phyloP scores from a whole-genome alignment of 2,888 invertebrate genomes.

The Timema podura region DNA sequence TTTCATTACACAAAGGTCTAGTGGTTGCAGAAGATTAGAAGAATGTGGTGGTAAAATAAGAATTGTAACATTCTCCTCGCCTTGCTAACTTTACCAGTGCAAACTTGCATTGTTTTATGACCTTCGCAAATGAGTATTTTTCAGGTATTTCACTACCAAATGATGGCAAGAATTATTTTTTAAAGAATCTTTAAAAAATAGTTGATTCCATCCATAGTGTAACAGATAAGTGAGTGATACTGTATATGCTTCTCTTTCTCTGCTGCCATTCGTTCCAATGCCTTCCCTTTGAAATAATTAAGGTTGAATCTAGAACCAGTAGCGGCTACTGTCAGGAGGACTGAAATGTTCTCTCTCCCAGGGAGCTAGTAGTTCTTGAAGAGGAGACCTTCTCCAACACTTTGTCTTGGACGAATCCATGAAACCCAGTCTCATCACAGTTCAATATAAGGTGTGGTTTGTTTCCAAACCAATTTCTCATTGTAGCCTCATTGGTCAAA shows the following conservation, averaged over 20 bases:
- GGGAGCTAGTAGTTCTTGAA: slow-evolving; percentile 35
- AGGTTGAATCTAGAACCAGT: slow-evolving; percentile 38
- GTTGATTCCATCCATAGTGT: too few species aligned
- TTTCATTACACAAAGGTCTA: background rate
- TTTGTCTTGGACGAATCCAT: slow-evolving; percentile 34
- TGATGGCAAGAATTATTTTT: too few species aligned
- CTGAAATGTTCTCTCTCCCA: slow-evolving; percentile 39
- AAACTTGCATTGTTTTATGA: background rate
- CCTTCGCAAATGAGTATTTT: background rate
- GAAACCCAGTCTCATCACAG: slow-evolving; percentile 34
- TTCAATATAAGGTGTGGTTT: slow-evolving; percentile 36
- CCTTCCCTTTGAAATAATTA: slow-evolving; percentile 38
- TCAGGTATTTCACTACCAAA: too few species aligned
- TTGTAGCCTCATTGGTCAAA: slow-evolving; percentile 21
- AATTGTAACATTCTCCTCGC: background rate
- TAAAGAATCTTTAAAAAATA: too few species aligned
- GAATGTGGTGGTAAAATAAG: background rate
- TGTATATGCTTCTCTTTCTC: too few species aligned
- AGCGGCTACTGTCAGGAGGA: slow-evolving; percentile 34
- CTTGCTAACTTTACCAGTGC: background rate
- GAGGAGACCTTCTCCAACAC: slow-evolving; percentile 30
- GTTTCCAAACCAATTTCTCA: slow-evolving; percentile 34
- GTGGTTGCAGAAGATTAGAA: background rate
- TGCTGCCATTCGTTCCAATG: too few species aligned
- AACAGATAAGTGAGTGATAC: too few species aligned